Conservation (phyloP, 2,113 vertebrate genomes). For the Hydrochoerus hydrochaeris region DNA sequence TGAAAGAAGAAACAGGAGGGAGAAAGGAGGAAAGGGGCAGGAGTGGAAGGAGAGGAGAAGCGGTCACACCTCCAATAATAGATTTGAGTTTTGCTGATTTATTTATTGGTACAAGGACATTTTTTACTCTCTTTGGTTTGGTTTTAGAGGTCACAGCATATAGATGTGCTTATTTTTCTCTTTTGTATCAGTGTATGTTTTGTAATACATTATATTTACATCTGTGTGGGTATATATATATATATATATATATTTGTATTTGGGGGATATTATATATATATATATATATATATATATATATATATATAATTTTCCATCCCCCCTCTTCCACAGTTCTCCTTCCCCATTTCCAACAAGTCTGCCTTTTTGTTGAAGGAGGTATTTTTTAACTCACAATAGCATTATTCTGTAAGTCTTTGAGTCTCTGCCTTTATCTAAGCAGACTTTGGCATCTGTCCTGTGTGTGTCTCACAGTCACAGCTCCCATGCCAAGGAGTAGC, state of each 20-base stretch:
- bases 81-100: not conserved
- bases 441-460: not conserved
- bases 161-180: not conserved
- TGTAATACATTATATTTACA: not conserved
- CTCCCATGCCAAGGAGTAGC: not conserved
- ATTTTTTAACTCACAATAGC: not conserved
- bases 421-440: not conserved
- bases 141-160: not conserved
- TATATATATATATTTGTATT: not conserved
- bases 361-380: not conserved
- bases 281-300: not conserved
- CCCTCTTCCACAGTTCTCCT: not conserved
- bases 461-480: not conserved
- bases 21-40: no score
- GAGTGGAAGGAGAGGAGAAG: not conserved
- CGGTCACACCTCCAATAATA: not conserved
- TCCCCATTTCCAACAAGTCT: not conserved
- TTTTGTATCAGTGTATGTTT: not conserved
- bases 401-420: not conserved
- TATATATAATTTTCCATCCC: not conserved
- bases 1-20: rapidly evolving
- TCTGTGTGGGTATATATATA: not conserved
- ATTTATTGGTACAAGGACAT: not conserved
- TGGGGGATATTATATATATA: not conserved
- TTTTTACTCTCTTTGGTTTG: not conserved